Percentiles rank a stretch among this genome's conserved stretches.
Evolutionary conservation across 1,140 invertebrate genomes (phyloP).

Genomic region (Rhizoglyphus robini): DNA sequence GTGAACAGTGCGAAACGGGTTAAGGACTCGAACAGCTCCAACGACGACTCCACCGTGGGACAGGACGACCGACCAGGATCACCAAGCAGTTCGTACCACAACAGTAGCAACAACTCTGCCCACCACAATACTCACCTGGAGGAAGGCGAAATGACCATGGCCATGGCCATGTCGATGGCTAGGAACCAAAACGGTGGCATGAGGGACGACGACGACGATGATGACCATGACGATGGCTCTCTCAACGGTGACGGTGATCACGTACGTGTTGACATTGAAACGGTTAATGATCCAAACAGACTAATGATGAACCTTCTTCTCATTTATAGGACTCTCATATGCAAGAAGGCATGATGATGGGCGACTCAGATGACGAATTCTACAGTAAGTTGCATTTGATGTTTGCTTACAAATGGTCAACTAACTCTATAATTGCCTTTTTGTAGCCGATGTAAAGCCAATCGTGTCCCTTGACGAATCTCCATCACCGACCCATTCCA

Average conservation of each 20-base stretch:
- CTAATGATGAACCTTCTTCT: not conserved
- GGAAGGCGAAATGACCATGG: not conserved
- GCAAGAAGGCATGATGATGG: conserved; percentile 1
- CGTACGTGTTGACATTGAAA: not conserved
- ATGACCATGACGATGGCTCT: not conserved
- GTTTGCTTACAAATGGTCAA: not conserved
- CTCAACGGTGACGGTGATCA: not conserved
- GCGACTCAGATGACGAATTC: conserved; percentile 14
- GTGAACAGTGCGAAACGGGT: not conserved
- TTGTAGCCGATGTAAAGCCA: conserved; percentile 19
- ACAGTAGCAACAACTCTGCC: not conserved
- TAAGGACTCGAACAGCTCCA: not conserved
- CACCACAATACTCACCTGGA: not conserved
- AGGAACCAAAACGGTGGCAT: not conserved
- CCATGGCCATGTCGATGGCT: conserved; percentile 5
- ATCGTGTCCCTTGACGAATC: conserved; percentile 24
- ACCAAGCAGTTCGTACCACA: not conserved
- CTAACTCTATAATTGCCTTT: not conserved
- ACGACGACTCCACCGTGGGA: not conserved
- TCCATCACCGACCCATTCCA: conserved; percentile 10
- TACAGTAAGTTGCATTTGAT: conserved; percentile 6
- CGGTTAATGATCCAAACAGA: not conserved
- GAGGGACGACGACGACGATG: not conserved
- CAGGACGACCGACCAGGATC: not conserved
- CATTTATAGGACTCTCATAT: not conserved